Evolutionary conservation across 2,888 invertebrate genomes (phyloP), one percentile per base, ranked within the genome.

Genomic region (Phortica okadai): DNA sequence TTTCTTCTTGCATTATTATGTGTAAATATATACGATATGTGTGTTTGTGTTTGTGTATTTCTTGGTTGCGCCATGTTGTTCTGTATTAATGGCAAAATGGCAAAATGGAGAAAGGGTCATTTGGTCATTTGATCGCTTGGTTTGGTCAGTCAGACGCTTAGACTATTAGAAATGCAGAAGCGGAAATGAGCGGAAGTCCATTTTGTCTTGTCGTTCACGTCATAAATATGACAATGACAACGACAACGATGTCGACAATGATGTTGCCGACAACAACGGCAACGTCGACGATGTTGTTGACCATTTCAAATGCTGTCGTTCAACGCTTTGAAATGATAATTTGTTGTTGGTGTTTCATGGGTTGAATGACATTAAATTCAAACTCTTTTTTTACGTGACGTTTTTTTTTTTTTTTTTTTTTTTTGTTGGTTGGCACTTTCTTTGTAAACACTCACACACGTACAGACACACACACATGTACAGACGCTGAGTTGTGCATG

Each of bases 161-260:
- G 33, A 33, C 33, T 33, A 33, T 33, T 33, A 33, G 33, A 85
- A 85, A 88, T 85, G 88, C 88, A 85, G 85, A 86, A 80, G 79
- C 76, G 74, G 73, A 56, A 74, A 62, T 75, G 74, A 66, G 76
- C 88, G 85, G 85, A 86, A 87, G 88, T 88, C 86, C 85, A 86
- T 86, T 86, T 86, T 88, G 88, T 86, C 85, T 86, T 86, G 87
- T 87, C 85, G 88, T 84, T 86, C 85, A 86, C 85, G 87, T 86
- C 85, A 86, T 86, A 86, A 86, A 86, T 86, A 87, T 87, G 81
- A 41, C 80, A 84, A 88, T 87, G 88, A 85, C 86, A 82, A 78
- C 74, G 76, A 62, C 33, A 33, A 33, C 33, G 33, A 33, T 33
- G 33, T 33, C 33, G 4, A 33, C 33, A 33, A 33, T 33, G 33